phyloP scores from a whole-genome alignment of 2,888 invertebrate species.

The Biston stratarius region DNA sequence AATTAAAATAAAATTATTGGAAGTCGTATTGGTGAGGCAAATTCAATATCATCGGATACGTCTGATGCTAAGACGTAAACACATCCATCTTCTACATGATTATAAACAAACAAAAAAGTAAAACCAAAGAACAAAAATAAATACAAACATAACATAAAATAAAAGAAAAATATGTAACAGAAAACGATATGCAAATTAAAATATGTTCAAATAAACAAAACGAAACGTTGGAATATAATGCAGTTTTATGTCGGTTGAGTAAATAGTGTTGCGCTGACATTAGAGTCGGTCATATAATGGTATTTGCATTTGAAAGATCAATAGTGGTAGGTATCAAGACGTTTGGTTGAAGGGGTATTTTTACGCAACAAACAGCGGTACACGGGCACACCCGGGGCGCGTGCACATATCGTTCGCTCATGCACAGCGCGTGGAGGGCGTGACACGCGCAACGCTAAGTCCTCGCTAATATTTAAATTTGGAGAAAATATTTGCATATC shows the following conservation, averaged over 20 bases:
- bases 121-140: conserved; percentile 83
- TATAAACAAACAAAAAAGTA: conserved; percentile 70
- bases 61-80: conserved; percentile 61
- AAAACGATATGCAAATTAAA: conserved; percentile 82
- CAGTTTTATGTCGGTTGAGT: conserved; percentile 53
- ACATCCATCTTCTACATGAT: conserved; percentile 65
- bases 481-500: conserved; percentile 85
- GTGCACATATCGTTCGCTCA: conserved; percentile 65
- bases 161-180: conserved; percentile 68
- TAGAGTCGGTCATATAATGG: conserved; percentile 60
- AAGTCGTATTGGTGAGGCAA: conserved; percentile 83
- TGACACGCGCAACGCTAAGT: conserved; percentile 59
- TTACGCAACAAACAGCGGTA: conserved; percentile 69
- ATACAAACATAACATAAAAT: conserved; percentile 84
- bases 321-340: conserved; percentile 66
- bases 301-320: conserved; percentile 81
- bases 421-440: conserved; percentile 46
- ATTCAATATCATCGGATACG: conserved; percentile 68
- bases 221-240: conserved; percentile 46
- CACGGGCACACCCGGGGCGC: conserved; percentile 75
- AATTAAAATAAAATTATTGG: conserved; percentile 82
- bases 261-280: conserved; percentile 64
- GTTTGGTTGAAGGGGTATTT: conserved; percentile 63
- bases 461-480: conserved; percentile 69
- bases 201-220: conserved; percentile 53